These are phyloP conservation scores for Pogonomyrmex californicus DNA, from an alignment of 1,140 invertebrate species.

Conservation along the genomic window DNA sequence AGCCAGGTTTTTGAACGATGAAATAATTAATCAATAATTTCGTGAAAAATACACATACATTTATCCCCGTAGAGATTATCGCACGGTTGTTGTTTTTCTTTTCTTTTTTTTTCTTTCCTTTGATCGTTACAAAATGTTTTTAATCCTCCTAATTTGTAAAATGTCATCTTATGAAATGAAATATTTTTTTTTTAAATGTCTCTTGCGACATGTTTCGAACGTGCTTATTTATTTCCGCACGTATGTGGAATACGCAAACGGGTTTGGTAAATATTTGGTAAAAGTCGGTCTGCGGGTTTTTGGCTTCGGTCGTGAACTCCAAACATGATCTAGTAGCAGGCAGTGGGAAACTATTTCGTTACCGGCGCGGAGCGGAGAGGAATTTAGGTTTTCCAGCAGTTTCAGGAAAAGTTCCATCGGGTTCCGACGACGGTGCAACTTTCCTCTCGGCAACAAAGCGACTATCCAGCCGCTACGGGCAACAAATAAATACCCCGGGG, in stretches of 20 bases:
- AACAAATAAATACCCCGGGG: slow-evolving; percentile 49
- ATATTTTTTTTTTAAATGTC: background rate
- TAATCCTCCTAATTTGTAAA: background rate
- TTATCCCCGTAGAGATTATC: background rate
- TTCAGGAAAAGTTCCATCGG: slow-evolving; percentile 49
- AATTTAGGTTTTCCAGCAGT: slow-evolving; percentile 55
- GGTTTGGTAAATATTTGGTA: slow-evolving; percentile 41
- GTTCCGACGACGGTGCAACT: slow-evolving; percentile 53
- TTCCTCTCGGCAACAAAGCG: slow-evolving; percentile 36
- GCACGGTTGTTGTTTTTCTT: background rate
- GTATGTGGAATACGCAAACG: background rate
- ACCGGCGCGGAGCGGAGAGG: slow-evolving; percentile 1
- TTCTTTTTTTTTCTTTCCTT: background rate
- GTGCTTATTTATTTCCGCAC: slow-evolving; percentile 39
- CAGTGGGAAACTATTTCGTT: slow-evolving; percentile 55
- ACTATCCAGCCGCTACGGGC: slow-evolving; percentile 49
- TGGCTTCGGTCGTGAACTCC: slow-evolving; percentile 51
- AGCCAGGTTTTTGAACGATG: background rate
- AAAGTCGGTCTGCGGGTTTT: slow-evolving; percentile 51
- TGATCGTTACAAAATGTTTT: background rate
- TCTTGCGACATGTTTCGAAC: slow-evolving; percentile 14
- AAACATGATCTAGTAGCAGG: slow-evolving; percentile 31
- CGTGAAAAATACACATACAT: background rate
- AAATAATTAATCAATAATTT: background rate
- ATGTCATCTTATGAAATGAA: background rate